Base-by-base conservation (phyloP, 92 coral and sea anemone genomes). In the Diadumene lineata region DNA sequence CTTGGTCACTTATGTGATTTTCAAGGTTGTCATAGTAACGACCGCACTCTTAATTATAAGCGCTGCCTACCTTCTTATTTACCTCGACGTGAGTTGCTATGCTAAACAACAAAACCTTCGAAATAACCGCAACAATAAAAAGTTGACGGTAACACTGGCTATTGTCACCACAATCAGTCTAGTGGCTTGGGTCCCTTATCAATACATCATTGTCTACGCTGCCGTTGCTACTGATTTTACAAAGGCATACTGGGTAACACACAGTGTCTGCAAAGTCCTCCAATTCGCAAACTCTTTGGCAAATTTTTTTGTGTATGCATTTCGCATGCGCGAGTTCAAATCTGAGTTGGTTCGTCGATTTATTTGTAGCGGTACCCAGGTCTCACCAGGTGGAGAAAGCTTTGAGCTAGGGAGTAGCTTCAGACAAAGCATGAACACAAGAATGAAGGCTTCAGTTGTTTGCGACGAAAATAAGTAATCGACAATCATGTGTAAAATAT, bases 241-340 rank as follows among this genome's bases (percentile, higher is more conserved):
- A 4, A 15, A 7, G 30, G 63, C 23, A 10, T 28, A 53, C 13
- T 33, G 10, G 23, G 53, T 11, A 70, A 23, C 16, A n/a, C 16
- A 33, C 10, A 70, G 57, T 34, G 28, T 50, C 33, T 24, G 43
- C 23, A 72, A 72, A 32, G 29, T 57, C 18, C 29, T 72, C 11
- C 77, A 72, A 3, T 72, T 50, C 53, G 63, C 51, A 29, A 72
- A 72, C 77, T 72, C 77, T 1, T 53, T 56, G 21, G 77, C 32
- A 0, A 72, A 72, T 32, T 38, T 50, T 21, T 19, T 72, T 50
- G 34, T 56, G 65, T 72, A 72, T 22, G 77, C 56, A 33, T n/a
- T 72, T 7, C 77, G 77, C 21, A 57, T 72, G 44, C 77, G 50
- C 1, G 53, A 56, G 33, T 72, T 72, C 17, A 72, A 34, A 50